Base-by-base conservation (phyloP, 64 coral and sea anemone genomes). In the Stichodactyla mertensii region DNA sequence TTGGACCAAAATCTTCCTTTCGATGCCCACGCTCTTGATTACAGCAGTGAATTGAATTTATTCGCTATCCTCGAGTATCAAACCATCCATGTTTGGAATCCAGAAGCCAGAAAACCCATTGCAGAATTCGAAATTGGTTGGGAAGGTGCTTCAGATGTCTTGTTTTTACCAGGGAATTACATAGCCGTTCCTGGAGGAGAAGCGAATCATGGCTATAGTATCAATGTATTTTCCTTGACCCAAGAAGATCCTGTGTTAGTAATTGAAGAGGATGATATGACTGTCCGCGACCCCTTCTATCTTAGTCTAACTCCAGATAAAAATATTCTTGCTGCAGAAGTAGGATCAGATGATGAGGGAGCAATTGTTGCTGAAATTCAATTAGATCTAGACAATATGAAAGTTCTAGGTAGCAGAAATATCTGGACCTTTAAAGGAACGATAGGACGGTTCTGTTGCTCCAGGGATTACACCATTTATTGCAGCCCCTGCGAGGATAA, bases 351-450 rank as follows among this genome's bases (percentile, higher is more conserved):
- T 16, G 57, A 59, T 2, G 57, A 10, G 4, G 57, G 57, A 5
- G 16, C 66, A 70, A 24, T 2, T 16, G n/a, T 70, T 70, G 8
- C 22, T 22, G 89, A 94, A 64, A 80, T 94, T 20, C 83, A 27
- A 2, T 13, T 94, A 27, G 93, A 94, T 56, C 91, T 87, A 77
- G 86, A 86, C 36, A 85, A 91, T 18, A 74, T 77, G 52, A 94
- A 91, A 64, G 86, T 94, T 14, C 74, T 85, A 10, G 77, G 82
- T 85, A 18, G 27, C 14, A 81, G 84, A 86, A 19, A 60, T 15
- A 88, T 94, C 78, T 69, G 27, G 81, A 6, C 19, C 22, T 57
- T 27, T 31, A n/a, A 67, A 10, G 52, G 51, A 60, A 93, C 1
- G 88, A 61, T 52, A 85, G 16, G 10, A 24, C 5, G 6, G 19